Evolutionary conservation across 2,113 vertebrate genomes (phyloP).

Genomic region (Acanthisitta chloris): DNA sequence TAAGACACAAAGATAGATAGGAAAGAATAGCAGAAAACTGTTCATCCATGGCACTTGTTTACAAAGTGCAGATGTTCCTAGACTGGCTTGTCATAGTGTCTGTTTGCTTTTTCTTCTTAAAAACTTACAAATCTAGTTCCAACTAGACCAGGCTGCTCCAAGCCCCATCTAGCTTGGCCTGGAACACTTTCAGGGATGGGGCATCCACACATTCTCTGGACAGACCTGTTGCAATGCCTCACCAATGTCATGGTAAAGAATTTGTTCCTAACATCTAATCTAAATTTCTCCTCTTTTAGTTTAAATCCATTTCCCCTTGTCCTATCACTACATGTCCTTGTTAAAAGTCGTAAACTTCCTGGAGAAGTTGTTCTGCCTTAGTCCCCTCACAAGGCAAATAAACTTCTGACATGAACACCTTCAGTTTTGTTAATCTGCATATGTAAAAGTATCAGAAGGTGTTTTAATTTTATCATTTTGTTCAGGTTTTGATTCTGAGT

Average conservation of each 20-base stretch:
- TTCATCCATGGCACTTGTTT: neutral
- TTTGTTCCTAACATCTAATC: neutral
- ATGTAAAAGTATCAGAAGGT: neutral
- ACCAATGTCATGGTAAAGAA: neutral
- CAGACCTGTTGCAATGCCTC: neutral
- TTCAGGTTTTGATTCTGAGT: neutral
- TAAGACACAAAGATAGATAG: neutral
- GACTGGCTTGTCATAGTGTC: neutral
- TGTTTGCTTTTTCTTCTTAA: neutral
- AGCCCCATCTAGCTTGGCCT: neutral
- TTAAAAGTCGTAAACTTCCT: neutral
- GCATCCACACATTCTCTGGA: neutral
- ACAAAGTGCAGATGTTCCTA: neutral
- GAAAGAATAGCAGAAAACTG: neutral
- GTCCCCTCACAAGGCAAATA: neutral
- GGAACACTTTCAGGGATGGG: neutral
- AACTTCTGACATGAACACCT: neutral
- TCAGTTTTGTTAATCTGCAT: neutral
- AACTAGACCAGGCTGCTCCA: neutral
- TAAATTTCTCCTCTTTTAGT: neutral
- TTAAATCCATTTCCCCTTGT: neutral
- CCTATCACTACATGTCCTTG: neutral
- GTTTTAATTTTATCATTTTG: neutral
- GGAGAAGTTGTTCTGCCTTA: neutral
- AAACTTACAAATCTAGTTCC: neutral